A percentile compares a stretch with the other conserved stretches of the same genome.
These are phyloP conservation scores for Hippocampus guttulatus DNA, from an alignment of 2,113 vertebrate genomes.

Conservation along the genomic window DNA sequence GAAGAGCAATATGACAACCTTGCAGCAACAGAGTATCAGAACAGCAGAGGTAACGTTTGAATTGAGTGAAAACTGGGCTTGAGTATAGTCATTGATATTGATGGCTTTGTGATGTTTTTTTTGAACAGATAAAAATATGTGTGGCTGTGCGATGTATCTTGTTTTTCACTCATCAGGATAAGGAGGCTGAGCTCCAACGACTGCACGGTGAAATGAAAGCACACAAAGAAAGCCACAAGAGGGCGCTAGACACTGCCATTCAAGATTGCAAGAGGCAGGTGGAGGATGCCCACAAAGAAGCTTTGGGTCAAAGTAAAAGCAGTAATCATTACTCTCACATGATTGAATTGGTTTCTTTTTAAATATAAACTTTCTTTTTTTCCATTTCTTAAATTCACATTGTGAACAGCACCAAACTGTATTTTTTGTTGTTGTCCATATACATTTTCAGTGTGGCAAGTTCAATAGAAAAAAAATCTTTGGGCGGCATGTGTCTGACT, in stretches of 20 bases:
- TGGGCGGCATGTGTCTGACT: neutral
- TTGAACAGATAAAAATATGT: neutral
- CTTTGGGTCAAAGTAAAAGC: conserved; percentile 45
- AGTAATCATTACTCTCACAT: neutral
- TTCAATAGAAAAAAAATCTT: too few species aligned
- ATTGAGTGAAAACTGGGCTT: neutral
- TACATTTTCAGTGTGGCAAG: too few species aligned
- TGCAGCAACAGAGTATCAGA: conserved; percentile 51
- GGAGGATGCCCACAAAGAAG: conserved; percentile 34
- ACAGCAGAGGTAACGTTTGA: conserved; percentile 46
- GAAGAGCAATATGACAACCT: conserved; percentile 33
- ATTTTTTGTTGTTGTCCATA: too few species aligned
- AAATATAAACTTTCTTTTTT: too few species aligned
- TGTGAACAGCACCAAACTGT: too few species aligned
- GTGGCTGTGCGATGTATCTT: too few species aligned
- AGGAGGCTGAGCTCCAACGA: conserved; percentile 36
- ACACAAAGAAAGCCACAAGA: conserved; percentile 58
- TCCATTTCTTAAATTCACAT: too few species aligned
- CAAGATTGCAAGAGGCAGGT: conserved; percentile 38
- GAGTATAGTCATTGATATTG: neutral
- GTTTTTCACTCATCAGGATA: conserved; percentile 38
- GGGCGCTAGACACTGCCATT: conserved; percentile 48
- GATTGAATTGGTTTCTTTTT: too few species aligned
- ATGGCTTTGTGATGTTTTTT: neutral
- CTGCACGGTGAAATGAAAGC: conserved; percentile 48